A percentile compares a stretch with the other conserved stretches of the same genome.
phyloP scores from a whole-genome alignment of 1,140 invertebrate genomes.

The Zaprionus capensis region DNA sequence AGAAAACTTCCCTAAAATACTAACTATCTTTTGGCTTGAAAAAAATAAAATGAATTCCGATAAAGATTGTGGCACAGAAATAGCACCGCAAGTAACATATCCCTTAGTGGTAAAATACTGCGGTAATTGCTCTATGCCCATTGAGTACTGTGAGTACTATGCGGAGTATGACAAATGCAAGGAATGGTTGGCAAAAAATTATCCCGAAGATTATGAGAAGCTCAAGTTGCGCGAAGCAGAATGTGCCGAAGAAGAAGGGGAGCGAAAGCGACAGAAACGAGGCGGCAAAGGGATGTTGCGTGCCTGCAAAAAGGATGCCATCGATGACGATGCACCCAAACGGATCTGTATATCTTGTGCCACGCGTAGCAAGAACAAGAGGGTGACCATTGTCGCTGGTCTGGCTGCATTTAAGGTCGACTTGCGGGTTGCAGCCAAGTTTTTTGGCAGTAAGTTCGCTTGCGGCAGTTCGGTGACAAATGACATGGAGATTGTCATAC shows the following conservation, averaged over 20 bases:
- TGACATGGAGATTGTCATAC: conserved; percentile 99
- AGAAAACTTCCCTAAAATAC: background rate
- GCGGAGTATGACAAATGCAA: conserved; percentile 98
- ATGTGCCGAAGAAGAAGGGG: background rate
- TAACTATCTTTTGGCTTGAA: conserved; percentile 9
- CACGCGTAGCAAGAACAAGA: conserved; percentile 98
- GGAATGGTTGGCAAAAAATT: conserved; percentile 96
- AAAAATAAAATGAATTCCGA: conserved; percentile 14
- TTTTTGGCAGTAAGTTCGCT: conserved; percentile 98
- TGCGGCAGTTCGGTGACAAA: conserved; percentile 99
- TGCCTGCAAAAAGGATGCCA: conserved; percentile 41
- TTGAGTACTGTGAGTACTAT: conserved; percentile 99
- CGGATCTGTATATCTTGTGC: conserved; percentile 93
- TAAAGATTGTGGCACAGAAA: background rate
- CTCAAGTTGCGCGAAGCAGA: conserved; percentile 86
- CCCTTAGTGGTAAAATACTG: conserved; percentile 95
- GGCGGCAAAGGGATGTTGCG: conserved; percentile 30
- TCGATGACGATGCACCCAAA: conserved; percentile 92
- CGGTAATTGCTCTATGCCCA: conserved; percentile 96
- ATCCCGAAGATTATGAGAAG: conserved; percentile 96
- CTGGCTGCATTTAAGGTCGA: conserved; percentile 97
- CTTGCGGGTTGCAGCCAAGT: conserved; percentile 98
- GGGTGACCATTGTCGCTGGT: conserved; percentile 94
- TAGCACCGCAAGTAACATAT: conserved; percentile 86
- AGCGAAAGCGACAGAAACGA: conserved; percentile 39